Base-by-base conservation (phyloP, 1,140 invertebrate genomes). In the Cyclargus thomasi region DNA sequence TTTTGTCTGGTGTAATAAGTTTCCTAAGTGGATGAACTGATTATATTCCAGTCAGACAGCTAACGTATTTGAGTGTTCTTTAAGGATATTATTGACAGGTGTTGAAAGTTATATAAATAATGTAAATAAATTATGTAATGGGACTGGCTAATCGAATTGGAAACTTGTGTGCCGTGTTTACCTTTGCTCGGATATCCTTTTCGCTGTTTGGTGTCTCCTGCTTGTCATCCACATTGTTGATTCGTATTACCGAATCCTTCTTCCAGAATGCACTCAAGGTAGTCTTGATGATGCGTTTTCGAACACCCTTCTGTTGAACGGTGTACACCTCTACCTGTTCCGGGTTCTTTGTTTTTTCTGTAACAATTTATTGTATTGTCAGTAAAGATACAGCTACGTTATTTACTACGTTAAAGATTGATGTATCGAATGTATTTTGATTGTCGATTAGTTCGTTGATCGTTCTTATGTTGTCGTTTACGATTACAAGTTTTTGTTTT, bases 181-280 rank as follows among this genome's bases (percentile, higher is more conserved):
- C 93, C 91, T 94, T 93, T 76, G 92, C 92, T 76, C 92, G 91
- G 75, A 94, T 94, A 76, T 93, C 92, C 81, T 93, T 94, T 72
- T 94, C 93, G 69, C 77, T 91, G 81, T 94, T 93, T 29, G 93
- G 91, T 53, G 90, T 88, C 81, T 94, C 93, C 76, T 93, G 92
- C 74, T 93, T 93, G 79, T 95, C 94, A 63, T 92, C 91, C 72
- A 93, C 93, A 77, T 95, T 95, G 80, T 94, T 94, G 77, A 95
- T 95, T 64, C 93, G 90, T 77, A 95, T 91, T 71, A 92, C 90
- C 65, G 92, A 93, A 71, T 92, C 93, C 70, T 92, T 90, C 71
- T 91, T 92, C 94, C 94, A 95, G 73, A 94, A 94, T 67, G 93
- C 92, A 76, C 91, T 85, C 74, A 95, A 80, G 67, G 92, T 91